Evolutionary conservation across 2,888 invertebrate species (phyloP).

Genomic region (Heterodera filipjevi): DNA sequence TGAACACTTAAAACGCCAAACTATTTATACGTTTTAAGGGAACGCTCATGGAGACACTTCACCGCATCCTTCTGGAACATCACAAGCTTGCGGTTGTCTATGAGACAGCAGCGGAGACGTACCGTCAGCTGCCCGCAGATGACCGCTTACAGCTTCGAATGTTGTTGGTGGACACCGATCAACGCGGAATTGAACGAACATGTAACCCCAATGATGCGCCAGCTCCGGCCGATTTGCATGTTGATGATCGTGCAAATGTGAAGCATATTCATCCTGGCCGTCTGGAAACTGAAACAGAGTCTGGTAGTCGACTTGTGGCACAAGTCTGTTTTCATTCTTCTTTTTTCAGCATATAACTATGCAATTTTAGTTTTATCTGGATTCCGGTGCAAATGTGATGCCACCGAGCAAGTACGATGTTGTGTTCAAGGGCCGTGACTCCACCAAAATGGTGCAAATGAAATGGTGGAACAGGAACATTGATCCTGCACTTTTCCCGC

Average conservation of each 20-base stretch:
- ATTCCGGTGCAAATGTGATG: neutral
- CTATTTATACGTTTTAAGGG: neutral
- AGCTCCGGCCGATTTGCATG: neutral
- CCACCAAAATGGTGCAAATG: neutral
- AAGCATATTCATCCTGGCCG: constrained; percentile 5
- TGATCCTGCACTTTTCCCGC: neutral
- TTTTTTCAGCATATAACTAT: neutral
- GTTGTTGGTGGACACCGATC: neutral
- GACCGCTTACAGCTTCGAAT: neutral
- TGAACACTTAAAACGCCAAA: neutral
- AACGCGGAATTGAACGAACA: neutral
- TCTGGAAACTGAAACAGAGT: neutral
- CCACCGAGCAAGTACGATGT: neutral
- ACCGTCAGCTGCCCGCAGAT: neutral
- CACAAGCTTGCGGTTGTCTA: neutral
- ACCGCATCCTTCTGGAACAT: neutral
- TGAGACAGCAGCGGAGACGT: neutral
- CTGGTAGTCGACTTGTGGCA: neutral
- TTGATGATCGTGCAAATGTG: neutral
- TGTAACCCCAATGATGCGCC: neutral
- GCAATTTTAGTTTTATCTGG: neutral
- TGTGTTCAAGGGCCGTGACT: neutral
- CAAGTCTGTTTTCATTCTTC: neutral
- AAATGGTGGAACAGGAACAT: constrained; percentile 3
- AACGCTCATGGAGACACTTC: neutral